These are phyloP conservation scores for Marisa cornuarietis DNA, from an alignment of 1,140 invertebrate species.

Conservation along the genomic window DNA sequence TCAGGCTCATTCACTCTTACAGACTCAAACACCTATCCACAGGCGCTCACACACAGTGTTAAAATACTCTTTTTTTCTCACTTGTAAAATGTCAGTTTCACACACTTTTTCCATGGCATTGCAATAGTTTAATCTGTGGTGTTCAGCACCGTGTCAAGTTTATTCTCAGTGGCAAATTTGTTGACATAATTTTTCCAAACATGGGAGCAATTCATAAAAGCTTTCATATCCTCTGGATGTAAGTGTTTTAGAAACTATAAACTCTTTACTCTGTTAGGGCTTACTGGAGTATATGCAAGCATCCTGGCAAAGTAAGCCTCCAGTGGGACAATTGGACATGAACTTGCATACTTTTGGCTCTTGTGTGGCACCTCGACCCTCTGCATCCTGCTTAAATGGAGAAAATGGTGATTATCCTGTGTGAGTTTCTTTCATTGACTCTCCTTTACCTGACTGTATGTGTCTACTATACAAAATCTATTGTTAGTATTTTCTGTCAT, in stretches of 20 bases:
- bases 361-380: slow-evolving; percentile 45
- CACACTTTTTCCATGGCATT: too few species aligned
- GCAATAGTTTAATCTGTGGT: too few species aligned
- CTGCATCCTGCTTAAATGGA: slow-evolving; percentile 32
- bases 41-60: too few species aligned
- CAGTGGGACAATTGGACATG: slow-evolving; percentile 33
- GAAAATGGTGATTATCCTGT: slow-evolving; percentile 30
- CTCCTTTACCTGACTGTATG: not conserved
- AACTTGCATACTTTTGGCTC: slow-evolving; percentile 61
- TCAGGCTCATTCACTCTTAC: too few species aligned
- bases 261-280: slow-evolving; percentile 42
- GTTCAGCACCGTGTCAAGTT: too few species aligned
- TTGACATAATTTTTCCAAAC: too few species aligned
- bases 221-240: too few species aligned
- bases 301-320: slow-evolving; percentile 48
- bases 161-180: too few species aligned
- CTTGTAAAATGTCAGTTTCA: too few species aligned
- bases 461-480: not conserved
- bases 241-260: not conserved
- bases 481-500: not conserved
- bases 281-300: slow-evolving; percentile 62
- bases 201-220: not conserved
- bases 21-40: too few species aligned
- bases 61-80: too few species aligned
- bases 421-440: not conserved